These are phyloP conservation scores for Drosophila glabriapex DNA, from an alignment of 2,888 invertebrate species.

Conservation along the genomic window DNA sequence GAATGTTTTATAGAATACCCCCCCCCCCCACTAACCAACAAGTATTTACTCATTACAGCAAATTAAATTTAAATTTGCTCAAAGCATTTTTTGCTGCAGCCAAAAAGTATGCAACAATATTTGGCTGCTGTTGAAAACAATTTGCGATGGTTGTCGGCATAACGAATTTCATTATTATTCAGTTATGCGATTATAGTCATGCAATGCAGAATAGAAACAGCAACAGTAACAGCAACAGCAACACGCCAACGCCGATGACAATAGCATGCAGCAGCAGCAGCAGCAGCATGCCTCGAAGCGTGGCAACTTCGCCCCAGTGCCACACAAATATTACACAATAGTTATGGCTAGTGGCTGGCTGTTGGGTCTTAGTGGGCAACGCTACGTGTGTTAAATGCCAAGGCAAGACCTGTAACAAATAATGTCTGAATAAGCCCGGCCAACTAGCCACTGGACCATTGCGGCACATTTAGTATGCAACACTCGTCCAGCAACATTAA, in stretches of 20 bases:
- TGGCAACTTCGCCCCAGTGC: slow-evolving; percentile 7
- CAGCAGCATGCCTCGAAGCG: slow-evolving; percentile 1
- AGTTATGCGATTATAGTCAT: not conserved
- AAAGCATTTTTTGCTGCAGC: slow-evolving; percentile 22
- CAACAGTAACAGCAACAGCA: slow-evolving; percentile 7
- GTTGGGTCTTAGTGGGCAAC: slow-evolving; percentile 14
- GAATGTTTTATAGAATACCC: slow-evolving; percentile 9
- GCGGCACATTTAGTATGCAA: slow-evolving; percentile 68
- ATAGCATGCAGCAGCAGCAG: slow-evolving; percentile 6
- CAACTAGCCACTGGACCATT: slow-evolving; percentile 4
- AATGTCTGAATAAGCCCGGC: slow-evolving; percentile 20
- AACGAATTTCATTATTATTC: slow-evolving; percentile 8
- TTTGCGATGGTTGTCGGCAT: slow-evolving; percentile 1
- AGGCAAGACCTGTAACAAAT: slow-evolving; percentile 44
- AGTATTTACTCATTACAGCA: not conserved
- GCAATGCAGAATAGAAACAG: slow-evolving; percentile 9
- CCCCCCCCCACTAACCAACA: not conserved
- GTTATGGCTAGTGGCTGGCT: not conserved
- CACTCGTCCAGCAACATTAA: slow-evolving; percentile 69
- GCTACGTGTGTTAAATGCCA: slow-evolving; percentile 68
- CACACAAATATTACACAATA: slow-evolving; percentile 17
- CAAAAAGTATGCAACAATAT: slow-evolving; percentile 46
- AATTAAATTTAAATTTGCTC: slow-evolving; percentile 1
- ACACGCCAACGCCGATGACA: too few relatives aligned
- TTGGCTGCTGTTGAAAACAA: slow-evolving; percentile 1